Percentiles rank a stretch among this genome's conserved stretches.
Conservation (phyloP, 2,888 invertebrate genomes). For the Graphium colonna region DNA sequence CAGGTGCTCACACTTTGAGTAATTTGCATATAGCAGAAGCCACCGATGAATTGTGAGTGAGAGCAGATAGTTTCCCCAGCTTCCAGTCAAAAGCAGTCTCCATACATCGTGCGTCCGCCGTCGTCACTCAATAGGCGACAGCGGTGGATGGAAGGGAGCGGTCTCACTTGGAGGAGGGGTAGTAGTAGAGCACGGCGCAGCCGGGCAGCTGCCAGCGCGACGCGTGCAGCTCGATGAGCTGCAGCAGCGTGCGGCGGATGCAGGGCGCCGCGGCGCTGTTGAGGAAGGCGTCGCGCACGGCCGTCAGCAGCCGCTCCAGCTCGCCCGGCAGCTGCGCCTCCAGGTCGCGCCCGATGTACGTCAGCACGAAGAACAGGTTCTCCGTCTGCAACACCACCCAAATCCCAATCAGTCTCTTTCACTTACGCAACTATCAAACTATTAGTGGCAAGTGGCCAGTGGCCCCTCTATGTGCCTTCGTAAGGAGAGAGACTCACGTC, state of each 20-base stretch:
- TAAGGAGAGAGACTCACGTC: slow-evolving; percentile 83
- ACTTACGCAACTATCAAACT: no score
- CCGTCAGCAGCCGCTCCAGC: slow-evolving; percentile 87
- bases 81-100: no score
- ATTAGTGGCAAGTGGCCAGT: no score
- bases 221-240: slow-evolving; percentile 94
- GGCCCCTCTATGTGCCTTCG: no score
- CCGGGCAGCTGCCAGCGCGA: slow-evolving; percentile 95
- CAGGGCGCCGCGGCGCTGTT: slow-evolving; percentile 86
- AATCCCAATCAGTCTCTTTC: no score
- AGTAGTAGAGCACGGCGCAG: slow-evolving; percentile 93
- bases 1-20: no score
- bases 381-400: slow-evolving; percentile 90
- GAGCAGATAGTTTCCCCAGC: no score
- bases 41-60: no score
- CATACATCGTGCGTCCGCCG: no score
- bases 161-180: slow-evolving; percentile 82
- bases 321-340: slow-evolving; percentile 90
- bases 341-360: slow-evolving; percentile 92
- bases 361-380: slow-evolving; percentile 92
- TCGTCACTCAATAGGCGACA: no score
- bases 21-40: no score
- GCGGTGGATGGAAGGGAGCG: neutral
- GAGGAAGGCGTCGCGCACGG: slow-evolving; percentile 92
- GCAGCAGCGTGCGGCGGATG: slow-evolving; percentile 90